A percentile compares a stretch with the other conserved stretches of the same genome.
These are phyloP conservation scores for Montipora cactus DNA, from an alignment of 64 coral and sea anemone genomes.

Conservation along the genomic window DNA sequence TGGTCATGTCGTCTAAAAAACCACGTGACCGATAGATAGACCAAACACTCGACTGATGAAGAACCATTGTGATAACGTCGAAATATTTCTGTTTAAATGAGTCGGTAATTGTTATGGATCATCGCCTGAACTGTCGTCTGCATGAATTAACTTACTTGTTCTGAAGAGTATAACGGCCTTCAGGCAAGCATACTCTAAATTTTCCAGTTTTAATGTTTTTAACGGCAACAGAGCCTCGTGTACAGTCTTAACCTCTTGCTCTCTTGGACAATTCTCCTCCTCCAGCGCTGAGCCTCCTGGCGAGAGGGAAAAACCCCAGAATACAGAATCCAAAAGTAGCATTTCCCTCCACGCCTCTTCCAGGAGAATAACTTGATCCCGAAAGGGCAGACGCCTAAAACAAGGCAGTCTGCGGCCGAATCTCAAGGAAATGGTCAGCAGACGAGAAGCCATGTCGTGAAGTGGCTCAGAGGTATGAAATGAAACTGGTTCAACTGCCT, in stretches of 20 bases:
- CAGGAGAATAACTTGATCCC: conserved; percentile 95
- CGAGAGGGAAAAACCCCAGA: conserved; percentile 83
- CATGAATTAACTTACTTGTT: conserved; percentile 67
- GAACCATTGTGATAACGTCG: too few relatives aligned
- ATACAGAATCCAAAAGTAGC: conserved; percentile 90
- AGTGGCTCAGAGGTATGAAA: conserved; percentile 77
- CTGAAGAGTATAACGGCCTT: conserved; percentile 93
- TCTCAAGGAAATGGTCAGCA: conserved; percentile 71
- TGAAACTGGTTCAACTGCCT: conserved; percentile 77
- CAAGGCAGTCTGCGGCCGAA: conserved; percentile 89
- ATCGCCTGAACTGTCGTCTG: too few relatives aligned
- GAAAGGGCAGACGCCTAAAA: conserved; percentile 82
- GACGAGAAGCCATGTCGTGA: conserved; percentile 69
- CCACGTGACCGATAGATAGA: too few relatives aligned
- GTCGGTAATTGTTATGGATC: too few relatives aligned
- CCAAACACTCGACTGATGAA: too few relatives aligned
- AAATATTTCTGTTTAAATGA: too few relatives aligned
- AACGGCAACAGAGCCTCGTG: conserved; percentile 78
- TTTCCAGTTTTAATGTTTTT: conserved; percentile 75
- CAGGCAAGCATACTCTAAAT: conserved; percentile 83
- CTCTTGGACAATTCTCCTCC: conserved; percentile 4
- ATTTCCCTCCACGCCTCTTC: conserved; percentile 96
- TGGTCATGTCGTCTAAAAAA: too few relatives aligned
- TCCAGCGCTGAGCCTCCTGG: conserved; percentile 14
- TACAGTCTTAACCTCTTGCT: conserved; percentile 42